These are phyloP conservation scores for Pteropus alecto DNA, from an alignment of 2,113 vertebrate species.

Conservation along the genomic window DNA sequence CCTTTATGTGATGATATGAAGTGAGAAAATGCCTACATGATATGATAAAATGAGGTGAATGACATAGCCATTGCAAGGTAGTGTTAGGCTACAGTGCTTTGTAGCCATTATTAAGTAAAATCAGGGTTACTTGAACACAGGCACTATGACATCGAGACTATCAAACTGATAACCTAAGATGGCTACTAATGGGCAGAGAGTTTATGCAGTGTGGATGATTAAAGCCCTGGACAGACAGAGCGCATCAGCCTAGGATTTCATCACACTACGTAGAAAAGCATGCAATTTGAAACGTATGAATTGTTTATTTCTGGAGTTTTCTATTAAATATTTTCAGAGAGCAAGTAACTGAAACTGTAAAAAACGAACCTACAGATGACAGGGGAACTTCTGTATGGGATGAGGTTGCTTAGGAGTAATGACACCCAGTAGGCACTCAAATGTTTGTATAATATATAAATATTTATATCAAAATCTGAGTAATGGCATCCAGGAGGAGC, in stretches of 20 bases:
- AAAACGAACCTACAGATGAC: not conserved
- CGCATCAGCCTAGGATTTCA: not conserved
- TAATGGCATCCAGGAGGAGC: not conserved
- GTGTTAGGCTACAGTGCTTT: not conserved
- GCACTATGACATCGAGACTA: no score
- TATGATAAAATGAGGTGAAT: not conserved
- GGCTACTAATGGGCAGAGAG: not conserved
- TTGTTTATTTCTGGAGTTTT: not conserved
- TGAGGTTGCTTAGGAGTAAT: no score
- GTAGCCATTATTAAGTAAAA: not conserved
- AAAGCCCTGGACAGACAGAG: not conserved
- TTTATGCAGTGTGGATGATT: not conserved
- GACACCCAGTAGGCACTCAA: not conserved
- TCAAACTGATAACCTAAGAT: not conserved
- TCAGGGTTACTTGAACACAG: not conserved
- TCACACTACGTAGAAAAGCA: not conserved
- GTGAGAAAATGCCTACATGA: not conserved
- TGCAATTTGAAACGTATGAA: not conserved
- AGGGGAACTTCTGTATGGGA: not conserved
- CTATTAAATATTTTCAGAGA: not conserved
- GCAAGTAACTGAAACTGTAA: not conserved
- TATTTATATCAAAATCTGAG: not conserved
- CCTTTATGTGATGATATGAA: not conserved
- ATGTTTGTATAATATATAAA: not conserved
- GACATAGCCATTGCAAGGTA: not conserved